Conservation (phyloP, 2,797 vertebrate genomes). For the Spinus olivaceus region DNA sequence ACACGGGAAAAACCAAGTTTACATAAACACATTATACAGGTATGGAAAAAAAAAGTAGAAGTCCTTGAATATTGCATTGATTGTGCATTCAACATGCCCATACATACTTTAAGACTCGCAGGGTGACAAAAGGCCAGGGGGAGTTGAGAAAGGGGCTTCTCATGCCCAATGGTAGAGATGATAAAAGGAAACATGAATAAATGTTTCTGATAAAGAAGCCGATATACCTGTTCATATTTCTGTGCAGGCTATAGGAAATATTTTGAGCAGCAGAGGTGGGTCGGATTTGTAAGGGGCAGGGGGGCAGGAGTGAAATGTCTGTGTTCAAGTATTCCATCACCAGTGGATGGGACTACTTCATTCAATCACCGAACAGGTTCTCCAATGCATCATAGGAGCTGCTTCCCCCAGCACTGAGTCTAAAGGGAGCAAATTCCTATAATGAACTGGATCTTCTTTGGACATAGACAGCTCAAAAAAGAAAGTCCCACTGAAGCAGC, state of each 20-base stretch:
- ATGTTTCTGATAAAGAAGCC: conserved; percentile 81
- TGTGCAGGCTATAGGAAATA: conserved; percentile 83
- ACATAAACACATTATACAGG: conserved; percentile 85
- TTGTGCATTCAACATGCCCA: conserved; percentile 92
- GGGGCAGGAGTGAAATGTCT: conserved; percentile 75
- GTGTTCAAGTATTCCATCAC: conserved; percentile 87
- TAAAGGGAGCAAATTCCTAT: conserved; percentile 62
- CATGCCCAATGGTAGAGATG: conserved; percentile 75
- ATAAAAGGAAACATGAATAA: conserved; percentile 65
- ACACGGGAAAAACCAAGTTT: conserved; percentile 72
- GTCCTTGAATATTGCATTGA: conserved; percentile 94
- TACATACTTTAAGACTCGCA: conserved; percentile 82
- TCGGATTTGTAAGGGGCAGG: conserved; percentile 57
- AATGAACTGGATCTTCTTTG: conserved; percentile 74
- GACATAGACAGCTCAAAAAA: conserved; percentile 78
- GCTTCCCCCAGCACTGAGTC: conserved; percentile 49
- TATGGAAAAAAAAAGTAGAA: conserved; percentile 72
- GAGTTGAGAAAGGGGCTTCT: conserved; percentile 68
- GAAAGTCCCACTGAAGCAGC: conserved; percentile 90
- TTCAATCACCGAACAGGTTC: conserved; percentile 67
- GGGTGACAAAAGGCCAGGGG: conserved; percentile 77
- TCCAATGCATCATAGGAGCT: conserved; percentile 67
- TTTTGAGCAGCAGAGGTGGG: conserved; percentile 81
- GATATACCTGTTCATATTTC: conserved; percentile 79
- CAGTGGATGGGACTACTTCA: conserved; percentile 77